Conservation (phyloP, 1,140 invertebrate species). For the Augochlora pura region DNA sequence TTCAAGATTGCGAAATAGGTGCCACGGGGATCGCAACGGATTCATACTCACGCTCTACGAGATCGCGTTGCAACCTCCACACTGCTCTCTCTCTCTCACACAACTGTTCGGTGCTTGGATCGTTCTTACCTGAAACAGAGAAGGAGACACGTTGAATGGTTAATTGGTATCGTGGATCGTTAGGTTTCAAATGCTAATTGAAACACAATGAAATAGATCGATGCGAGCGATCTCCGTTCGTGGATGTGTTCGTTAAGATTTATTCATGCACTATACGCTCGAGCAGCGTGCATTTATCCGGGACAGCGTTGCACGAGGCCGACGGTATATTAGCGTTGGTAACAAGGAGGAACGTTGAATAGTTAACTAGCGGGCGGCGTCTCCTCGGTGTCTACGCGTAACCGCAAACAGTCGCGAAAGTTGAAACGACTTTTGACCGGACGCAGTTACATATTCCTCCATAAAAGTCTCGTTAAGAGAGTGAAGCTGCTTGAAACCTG, state of each 20-base stretch:
- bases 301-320: neutral
- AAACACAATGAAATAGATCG: neutral
- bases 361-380: slow-evolving; percentile 9
- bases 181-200: neutral
- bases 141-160: slow-evolving; percentile 56
- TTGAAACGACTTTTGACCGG: slow-evolving; percentile 39
- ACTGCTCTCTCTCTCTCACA: neutral
- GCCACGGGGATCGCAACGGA: neutral
- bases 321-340: neutral
- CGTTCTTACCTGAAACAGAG: slow-evolving; percentile 74
- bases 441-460: slow-evolving; percentile 28
- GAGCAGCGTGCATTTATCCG: neutral
- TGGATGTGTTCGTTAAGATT: neutral
- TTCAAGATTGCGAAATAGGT: slow-evolving; percentile 16
- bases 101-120: neutral
- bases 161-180: neutral
- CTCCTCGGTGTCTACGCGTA: neutral
- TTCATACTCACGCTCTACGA: slow-evolving; percentile 20
- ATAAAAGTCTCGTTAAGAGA: slow-evolving; percentile 39
- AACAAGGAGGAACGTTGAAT: neutral
- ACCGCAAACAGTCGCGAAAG: slow-evolving; percentile 30
- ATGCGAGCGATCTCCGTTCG: neutral
- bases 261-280: neutral
- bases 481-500: neutral
- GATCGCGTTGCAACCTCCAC: neutral